Evolutionary conservation across 2,113 vertebrate genomes (phyloP), one percentile per base, ranked within the genome.

Genomic region (Herpetotheres cachinnans): DNA sequence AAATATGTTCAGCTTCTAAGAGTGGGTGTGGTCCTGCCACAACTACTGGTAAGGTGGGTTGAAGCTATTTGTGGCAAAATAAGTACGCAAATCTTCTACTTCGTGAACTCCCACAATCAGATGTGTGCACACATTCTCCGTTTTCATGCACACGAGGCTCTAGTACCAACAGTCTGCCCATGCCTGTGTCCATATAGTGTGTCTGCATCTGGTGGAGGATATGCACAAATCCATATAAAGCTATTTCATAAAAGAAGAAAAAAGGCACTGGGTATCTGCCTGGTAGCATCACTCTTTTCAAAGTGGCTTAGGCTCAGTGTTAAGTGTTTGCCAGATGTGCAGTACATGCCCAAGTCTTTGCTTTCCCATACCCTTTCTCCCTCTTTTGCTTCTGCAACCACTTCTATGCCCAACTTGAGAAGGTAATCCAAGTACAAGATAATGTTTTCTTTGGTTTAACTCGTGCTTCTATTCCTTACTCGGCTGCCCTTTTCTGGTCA

Each of bases 381-480:
- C 47, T 74, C 11, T 50, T 76, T 77, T 84, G 18, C 49, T 79
- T 89, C 59, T 81, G 69, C 65, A 84, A 0, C 49, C 15, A 11
- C 34, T 87, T 91, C 61, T 7, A 36, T 6, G 2, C 47, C 54
- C 26, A 62, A 38, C 46, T 46, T 7, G 7, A 87, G 56, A 86
- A 85, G 83, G 49, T 82, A 85, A 82, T 89, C 49, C 54, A 87
- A 91, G 65, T 93, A 67, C 40, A 76, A 49, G 61, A 81, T 86
- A 90, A 86, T 86, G 44, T 65, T 86, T 94, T 89, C 47, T 89
- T 95, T 94, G 18, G 52, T 95, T 94, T 94, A 93, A 80, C 58
- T 96, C 11, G 1, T 30, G 30, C 8, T 91, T 80, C 90, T 95
- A 25, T 76, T 95, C 54, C 26, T 77, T 91, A 50, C 29, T 90